These are phyloP conservation scores for Syncerus caffer DNA, from an alignment of 2,797 vertebrate genomes.

Conservation along the genomic window DNA sequence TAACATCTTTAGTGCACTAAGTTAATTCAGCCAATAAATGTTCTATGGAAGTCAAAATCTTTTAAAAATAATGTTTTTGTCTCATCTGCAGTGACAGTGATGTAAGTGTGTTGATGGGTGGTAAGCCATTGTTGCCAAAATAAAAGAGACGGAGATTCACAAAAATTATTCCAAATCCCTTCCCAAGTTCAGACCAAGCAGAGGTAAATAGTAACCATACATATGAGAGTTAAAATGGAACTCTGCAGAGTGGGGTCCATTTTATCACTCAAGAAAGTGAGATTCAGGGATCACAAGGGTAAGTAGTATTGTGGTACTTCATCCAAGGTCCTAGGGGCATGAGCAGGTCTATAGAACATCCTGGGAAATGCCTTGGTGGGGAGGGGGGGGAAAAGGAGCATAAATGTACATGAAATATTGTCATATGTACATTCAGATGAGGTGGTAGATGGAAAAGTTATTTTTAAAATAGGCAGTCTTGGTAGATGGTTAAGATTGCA, in stretches of 20 bases:
- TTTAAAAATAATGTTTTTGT: background rate
- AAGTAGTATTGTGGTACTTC: background rate
- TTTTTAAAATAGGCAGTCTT: background rate
- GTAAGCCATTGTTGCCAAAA: background rate
- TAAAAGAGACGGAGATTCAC: background rate
- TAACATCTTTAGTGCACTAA: background rate
- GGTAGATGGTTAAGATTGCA: background rate
- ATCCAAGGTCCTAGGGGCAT: background rate
- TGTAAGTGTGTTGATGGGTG: background rate
- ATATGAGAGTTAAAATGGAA: background rate
- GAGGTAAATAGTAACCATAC: background rate
- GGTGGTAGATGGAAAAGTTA: background rate
- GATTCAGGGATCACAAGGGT: background rate
- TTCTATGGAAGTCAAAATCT: background rate
- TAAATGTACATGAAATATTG: background rate
- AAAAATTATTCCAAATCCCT: background rate
- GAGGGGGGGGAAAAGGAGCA: background rate
- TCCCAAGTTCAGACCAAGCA: background rate
- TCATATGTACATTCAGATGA: background rate
- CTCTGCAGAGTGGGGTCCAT: background rate
- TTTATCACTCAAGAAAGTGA: background rate
- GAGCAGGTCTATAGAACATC: background rate
- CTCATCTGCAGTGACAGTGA: background rate
- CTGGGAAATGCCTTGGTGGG: background rate
- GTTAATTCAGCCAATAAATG: background rate